phyloP scores from a whole-genome alignment of 2,797 vertebrate genomes.

The Peromyscus attwateri region DNA sequence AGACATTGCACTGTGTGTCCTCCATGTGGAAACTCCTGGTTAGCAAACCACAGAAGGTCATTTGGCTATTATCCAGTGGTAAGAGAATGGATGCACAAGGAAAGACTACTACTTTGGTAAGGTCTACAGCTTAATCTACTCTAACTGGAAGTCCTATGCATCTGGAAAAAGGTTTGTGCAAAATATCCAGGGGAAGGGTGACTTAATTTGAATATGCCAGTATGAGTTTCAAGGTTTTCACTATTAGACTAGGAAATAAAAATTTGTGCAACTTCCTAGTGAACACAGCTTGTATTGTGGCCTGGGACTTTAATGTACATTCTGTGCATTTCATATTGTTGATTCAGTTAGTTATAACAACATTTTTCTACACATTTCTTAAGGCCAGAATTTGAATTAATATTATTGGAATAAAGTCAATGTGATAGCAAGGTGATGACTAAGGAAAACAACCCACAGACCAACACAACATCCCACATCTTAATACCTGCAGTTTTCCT shows the following conservation, averaged over 20 bases:
- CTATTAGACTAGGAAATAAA: background rate
- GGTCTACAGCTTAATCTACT: background rate
- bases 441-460: background rate
- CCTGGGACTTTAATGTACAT: background rate
- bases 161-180: background rate
- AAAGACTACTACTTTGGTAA: background rate
- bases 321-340: background rate
- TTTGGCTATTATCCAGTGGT: background rate
- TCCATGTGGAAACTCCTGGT: fast-evolving
- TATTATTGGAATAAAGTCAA: background rate
- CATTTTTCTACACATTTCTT: background rate
- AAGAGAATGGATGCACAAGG: background rate
- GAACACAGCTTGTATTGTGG: background rate
- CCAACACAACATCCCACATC: background rate
- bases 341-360: background rate
- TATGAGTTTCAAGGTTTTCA: background rate
- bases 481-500: background rate
- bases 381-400: background rate
- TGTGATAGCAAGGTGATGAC: background rate
- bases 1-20: background rate
- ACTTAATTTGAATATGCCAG: background rate
- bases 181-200: background rate
- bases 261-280: background rate
- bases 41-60: background rate
- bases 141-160: background rate